phyloP scores from a whole-genome alignment of 2,113 vertebrate species.

The Rallus limicola region DNA sequence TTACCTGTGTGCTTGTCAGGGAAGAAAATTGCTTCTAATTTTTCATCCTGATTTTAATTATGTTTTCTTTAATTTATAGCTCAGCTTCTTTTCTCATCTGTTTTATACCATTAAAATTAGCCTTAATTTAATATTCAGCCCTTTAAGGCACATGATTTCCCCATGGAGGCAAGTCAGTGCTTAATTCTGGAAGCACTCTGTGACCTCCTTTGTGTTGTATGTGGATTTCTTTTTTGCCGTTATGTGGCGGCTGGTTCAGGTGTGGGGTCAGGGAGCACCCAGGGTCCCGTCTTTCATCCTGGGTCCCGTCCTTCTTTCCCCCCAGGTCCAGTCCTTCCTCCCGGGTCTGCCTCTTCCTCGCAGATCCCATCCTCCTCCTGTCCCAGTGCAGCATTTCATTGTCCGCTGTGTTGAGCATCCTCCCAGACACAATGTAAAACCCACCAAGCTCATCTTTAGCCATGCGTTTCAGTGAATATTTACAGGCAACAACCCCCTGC shows the following conservation, averaged over 20 bases:
- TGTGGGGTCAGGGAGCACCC: rapidly evolving
- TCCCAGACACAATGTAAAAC: not conserved
- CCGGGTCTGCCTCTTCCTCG: rapidly evolving
- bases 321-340: not conserved
- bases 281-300: not conserved
- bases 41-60: constrained; percentile 17
- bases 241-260: not conserved
- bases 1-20: not conserved
- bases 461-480: not conserved
- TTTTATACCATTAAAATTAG: not conserved
- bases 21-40: not conserved
- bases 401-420: not conserved
- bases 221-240: not conserved
- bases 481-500: not conserved
- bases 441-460: not conserved
- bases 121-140: constrained; percentile 21
- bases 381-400: not conserved
- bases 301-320: not conserved
- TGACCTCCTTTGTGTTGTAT: not conserved
- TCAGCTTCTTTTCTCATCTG: not conserved
- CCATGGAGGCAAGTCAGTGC: not conserved
- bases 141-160: not conserved
- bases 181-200: not conserved
- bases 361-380: not conserved
- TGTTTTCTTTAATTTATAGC: not conserved